Evolutionary conservation across 2,888 invertebrate species (phyloP).

Genomic region (Argyra leucocephala): DNA sequence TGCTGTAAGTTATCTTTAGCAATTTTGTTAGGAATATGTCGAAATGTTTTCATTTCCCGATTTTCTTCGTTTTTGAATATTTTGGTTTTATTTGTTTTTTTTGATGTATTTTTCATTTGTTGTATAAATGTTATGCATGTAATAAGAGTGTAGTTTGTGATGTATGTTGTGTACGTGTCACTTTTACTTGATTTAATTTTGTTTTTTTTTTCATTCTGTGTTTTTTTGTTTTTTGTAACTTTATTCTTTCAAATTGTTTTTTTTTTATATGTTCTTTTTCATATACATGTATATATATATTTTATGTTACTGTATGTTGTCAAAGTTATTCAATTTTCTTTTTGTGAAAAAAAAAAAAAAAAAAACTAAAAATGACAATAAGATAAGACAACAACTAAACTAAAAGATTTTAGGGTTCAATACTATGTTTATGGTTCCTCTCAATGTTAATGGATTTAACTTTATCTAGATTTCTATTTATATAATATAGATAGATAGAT

Average conservation of each 20-base stretch:
- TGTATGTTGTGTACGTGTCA: slow-evolving; percentile 4
- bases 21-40: too few relatives aligned
- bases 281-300: not conserved
- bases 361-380: too few relatives aligned
- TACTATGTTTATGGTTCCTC: not conserved
- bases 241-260: not conserved
- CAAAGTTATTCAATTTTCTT: not conserved
- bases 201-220: not conserved
- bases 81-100: not conserved
- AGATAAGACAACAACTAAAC: too few relatives aligned
- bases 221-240: not conserved
- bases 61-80: not conserved
- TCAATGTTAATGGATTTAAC: not conserved
- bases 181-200: slow-evolving; percentile 4
- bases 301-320: not conserved
- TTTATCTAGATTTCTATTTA: not conserved
- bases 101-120: not conserved
- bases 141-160: not conserved
- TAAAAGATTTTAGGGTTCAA: not conserved
- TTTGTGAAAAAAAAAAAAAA: not conserved
- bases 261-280: not conserved
- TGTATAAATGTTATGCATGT: not conserved
- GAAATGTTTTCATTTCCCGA: too few relatives aligned
- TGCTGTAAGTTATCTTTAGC: too few relatives aligned
- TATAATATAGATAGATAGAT: not conserved